Base-by-base conservation (phyloP, 2,113 vertebrate species). In the Hystrix brachyura region DNA sequence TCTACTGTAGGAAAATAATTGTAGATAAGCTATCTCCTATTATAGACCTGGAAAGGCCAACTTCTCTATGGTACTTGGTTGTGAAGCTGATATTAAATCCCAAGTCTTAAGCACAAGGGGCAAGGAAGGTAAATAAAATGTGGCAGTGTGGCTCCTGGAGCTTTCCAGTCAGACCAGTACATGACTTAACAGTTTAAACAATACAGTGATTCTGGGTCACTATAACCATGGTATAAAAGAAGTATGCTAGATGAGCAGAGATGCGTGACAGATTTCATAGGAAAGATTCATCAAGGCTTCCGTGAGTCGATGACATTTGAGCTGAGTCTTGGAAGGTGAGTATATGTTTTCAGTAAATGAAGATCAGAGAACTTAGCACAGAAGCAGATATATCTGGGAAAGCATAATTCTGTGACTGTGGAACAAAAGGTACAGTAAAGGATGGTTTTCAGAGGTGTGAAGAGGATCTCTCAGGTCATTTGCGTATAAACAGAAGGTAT, bases 321-420 rank as follows among this genome's bases (percentile, higher is more conserved):
- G 65, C 69, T 21, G 14, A 25, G 25, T 85, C 38, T 94, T 86
- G 17, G n/a, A 95, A n/a, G 43, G 79, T 86, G 48, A 74, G 13
- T 91, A 10, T 90, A n/a, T 93, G 3, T 95, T 94, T 97, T 96
- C 57, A 89, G 17, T 94, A 88, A 95, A 71, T 83, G 57, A 46
- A 8, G 10, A 89, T 87, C 18, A 78, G 29, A 85, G 53, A 69
- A 78, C 76, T 95, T 43, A 80, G 55, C 53, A 76, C 46, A 96
- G 59, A 91, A 93, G 43, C 43, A 43, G 17, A 55, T 48, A 91
- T 53, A 78, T 78, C 83, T 94, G 60, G 64, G 59, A 89, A 80
- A 82, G 17, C 43, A 46, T 90, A 32, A 88, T 84, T 91, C 4
- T 89, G 17, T 96, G 74, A 27, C 43, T 95, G 7, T 43, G 80